Base-by-base conservation (phyloP, 2,888 invertebrate genomes). In the Drosophila crucigera region DNA sequence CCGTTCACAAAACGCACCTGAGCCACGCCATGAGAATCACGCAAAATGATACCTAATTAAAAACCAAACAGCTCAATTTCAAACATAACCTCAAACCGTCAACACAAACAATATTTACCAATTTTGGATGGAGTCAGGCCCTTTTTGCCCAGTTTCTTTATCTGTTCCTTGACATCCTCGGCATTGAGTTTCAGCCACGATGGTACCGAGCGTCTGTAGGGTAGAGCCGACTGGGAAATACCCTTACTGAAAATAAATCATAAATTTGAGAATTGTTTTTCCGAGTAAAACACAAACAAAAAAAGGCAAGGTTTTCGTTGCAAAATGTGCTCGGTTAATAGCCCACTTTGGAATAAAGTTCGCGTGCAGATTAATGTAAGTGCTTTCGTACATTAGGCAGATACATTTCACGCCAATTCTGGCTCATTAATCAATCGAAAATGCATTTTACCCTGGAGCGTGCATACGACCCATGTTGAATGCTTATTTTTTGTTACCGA, bases 381-480 rank as follows among this genome's bases (percentile, higher is more conserved):
- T 39, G 9, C 22, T 52, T 30, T 49, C 11, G 19, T 16, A 33
- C 33, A 37, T 39, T 39, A 41, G 31, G 35, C 55, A 66, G 56
- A 22, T 73, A 85, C 73, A 80, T 62, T 59, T 78, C 59, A 52
- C 76, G 62, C 58, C 49, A 60, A 70, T 59, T 56, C 22, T 52
- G 47, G 52, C 47, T 30, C 22, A 43, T 54, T 68, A 22, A 53
- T 30, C 47, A 56, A 71, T 74, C 54, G 33, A 82, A 92, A 82
- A 83, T 74, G 62, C 39, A 80, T 83, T 82, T 96, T 70, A 98
- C 98, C 99, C 99, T 94, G 98, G 98, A 94, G 98, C 98, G 96
- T 99, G 99, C 99, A 99, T 99, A 95, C 99, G 99, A 97, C 99
- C 99, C 99, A 99, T 99, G 94, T 99, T 99, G 94, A 94, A 94